A percentile compares a stretch with the other conserved stretches of the same genome.
Evolutionary conservation across 2,888 invertebrate species (phyloP).

Genomic region (Microctonus brassicae): DNA sequence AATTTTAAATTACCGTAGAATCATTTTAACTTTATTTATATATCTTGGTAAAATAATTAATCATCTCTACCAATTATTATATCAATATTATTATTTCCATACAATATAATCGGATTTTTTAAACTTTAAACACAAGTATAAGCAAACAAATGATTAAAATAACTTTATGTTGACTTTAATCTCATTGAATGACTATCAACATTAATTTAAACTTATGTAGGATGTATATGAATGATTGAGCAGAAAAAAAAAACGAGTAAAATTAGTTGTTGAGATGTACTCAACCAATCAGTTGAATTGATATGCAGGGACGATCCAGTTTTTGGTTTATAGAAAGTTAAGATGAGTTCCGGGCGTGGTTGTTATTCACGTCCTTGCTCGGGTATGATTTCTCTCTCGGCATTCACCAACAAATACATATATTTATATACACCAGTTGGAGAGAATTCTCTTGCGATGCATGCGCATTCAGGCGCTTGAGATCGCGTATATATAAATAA

Average conservation of each 20-base stretch:
- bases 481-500: not conserved
- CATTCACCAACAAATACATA: slow-evolving; percentile 53
- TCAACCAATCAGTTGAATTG: slow-evolving; percentile 10
- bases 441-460: slow-evolving; percentile 7
- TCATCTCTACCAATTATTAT: not conserved
- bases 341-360: slow-evolving; percentile 65
- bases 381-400: slow-evolving; percentile 67
- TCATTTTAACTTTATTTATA: not conserved
- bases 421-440: not conserved
- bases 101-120: no score
- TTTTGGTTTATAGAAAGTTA: slow-evolving; percentile 69
- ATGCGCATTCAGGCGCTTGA: slow-evolving; percentile 10
- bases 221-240: not conserved
- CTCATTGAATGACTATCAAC: not conserved
- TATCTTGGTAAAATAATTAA: not conserved
- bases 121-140: no score
- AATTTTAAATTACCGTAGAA: not conserved
- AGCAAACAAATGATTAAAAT: not conserved
- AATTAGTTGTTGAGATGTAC: slow-evolving; percentile 23
- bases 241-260: slow-evolving; percentile 4
- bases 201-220: not conserved
- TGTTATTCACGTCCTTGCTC: slow-evolving; percentile 65
- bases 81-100: not conserved
- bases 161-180: not conserved
- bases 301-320: slow-evolving; percentile 61